phyloP scores from a whole-genome alignment of 2,797 vertebrate genomes.

The Geotrypetes seraphini region DNA sequence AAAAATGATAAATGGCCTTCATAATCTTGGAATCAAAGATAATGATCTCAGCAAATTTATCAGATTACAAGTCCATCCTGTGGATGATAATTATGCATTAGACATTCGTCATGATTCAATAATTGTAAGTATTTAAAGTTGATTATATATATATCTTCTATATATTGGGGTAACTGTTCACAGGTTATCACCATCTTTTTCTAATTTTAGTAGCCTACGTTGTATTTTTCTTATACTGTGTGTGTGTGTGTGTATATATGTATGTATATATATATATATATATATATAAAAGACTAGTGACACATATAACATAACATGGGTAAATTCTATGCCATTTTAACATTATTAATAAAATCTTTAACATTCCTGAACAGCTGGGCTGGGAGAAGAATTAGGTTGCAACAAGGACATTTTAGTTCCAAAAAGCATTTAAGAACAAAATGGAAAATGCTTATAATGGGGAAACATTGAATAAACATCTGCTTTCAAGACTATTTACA shows the following conservation, averaged over 20 bases:
- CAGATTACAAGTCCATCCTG: slow-evolving; percentile 55
- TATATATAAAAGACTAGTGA: background rate
- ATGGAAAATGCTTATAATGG: no score
- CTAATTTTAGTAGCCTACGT: no score
- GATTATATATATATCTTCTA: slow-evolving; percentile 6
- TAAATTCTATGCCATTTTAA: background rate
- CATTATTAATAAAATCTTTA: no score
- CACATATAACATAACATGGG: background rate
- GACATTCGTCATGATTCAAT: slow-evolving; percentile 85
- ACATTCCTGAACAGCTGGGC: no score
- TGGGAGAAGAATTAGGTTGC: no score
- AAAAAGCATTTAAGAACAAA: no score
- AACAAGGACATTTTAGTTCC: no score
- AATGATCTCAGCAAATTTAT: slow-evolving; percentile 66
- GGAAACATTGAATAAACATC: no score
- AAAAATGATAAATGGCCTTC: slow-evolving; percentile 79
- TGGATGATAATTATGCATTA: slow-evolving; percentile 66
- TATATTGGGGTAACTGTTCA: no score
- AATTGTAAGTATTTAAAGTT: slow-evolving; percentile 54
- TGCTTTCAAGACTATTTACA: background rate
- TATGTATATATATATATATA: no score
- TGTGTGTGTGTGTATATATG: no score
- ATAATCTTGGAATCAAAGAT: slow-evolving; percentile 72
- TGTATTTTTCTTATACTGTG: background rate
- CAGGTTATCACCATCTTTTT: no score